These are phyloP conservation scores for Bothrops jararaca DNA, from an alignment of 2,113 vertebrate genomes.

Conservation along the genomic window DNA sequence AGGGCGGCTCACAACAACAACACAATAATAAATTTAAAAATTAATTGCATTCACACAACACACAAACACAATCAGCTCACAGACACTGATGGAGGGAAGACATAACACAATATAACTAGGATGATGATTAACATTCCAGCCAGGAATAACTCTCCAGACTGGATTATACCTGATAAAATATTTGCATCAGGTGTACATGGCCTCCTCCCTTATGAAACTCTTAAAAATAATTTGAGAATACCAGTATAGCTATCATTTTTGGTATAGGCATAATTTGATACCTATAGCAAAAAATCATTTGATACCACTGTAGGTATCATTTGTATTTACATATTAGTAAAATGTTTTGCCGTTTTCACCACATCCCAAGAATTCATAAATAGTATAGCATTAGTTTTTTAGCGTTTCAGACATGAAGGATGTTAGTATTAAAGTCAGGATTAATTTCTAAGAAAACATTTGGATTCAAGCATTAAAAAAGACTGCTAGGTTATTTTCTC, in stretches of 20 bases:
- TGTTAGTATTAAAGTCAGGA: background rate
- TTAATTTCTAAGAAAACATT: background rate
- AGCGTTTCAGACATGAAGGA: background rate
- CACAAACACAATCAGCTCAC: no score
- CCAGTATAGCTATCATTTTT: background rate
- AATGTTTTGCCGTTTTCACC: background rate
- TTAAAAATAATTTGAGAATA: background rate
- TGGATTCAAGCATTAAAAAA: no score
- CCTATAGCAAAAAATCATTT: background rate
- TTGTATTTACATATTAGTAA: background rate
- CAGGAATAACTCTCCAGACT: background rate
- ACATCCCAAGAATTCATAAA: background rate
- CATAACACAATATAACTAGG: background rate
- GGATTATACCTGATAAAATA: background rate
- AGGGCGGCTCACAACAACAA: no score
- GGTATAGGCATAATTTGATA: background rate
- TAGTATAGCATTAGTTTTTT: background rate
- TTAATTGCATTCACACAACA: no score
- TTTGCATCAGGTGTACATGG: background rate
- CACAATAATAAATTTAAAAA: no score
- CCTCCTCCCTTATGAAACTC: background rate
- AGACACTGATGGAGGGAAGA: no score
- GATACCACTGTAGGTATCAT: background rate
- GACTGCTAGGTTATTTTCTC: background rate
- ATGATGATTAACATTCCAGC: background rate